Percentiles rank a stretch among this genome's conserved stretches.
Evolutionary conservation across 64 coral and sea anemone species (phyloP).

Genomic region (Montipora cactus): DNA sequence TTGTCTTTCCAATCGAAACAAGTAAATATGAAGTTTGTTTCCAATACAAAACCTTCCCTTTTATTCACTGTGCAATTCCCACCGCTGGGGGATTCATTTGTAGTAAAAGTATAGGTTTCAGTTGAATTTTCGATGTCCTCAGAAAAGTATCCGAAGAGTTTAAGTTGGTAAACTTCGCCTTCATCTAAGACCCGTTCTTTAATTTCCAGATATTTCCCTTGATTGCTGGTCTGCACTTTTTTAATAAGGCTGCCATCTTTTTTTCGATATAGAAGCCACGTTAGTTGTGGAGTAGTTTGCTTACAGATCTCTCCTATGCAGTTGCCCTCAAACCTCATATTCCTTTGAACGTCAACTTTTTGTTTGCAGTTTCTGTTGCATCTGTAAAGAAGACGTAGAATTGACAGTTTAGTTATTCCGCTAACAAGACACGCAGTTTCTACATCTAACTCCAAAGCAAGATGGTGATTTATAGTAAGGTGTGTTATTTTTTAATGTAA

Average conservation of each 20-base stretch:
- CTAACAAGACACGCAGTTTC: background rate
- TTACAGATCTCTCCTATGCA: background rate
- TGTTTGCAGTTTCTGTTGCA: slow-evolving; percentile 42
- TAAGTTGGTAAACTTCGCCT: background rate
- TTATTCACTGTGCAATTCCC: slow-evolving; percentile 56
- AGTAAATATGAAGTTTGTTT: slow-evolving; percentile 59
- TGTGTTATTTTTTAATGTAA: background rate
- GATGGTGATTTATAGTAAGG: background rate
- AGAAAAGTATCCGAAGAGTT: slow-evolving; percentile 3
- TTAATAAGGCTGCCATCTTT: background rate
- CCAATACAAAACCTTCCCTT: slow-evolving; percentile 33
- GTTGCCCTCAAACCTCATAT: background rate
- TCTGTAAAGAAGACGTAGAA: background rate
- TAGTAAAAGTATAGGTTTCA: slow-evolving; percentile 5
- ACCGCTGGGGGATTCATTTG: slow-evolving; percentile 53
- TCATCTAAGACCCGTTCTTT: background rate
- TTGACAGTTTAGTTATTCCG: background rate
- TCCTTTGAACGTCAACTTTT: background rate
- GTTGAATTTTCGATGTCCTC: background rate
- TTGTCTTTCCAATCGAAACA: slow-evolving; percentile 61
- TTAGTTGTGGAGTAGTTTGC: background rate
- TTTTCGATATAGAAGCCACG: slow-evolving; percentile 13
- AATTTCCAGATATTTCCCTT: background rate
- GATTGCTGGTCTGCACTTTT: background rate
- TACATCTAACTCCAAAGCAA: background rate